Evolutionary conservation across 1,140 invertebrate genomes (phyloP).

Genomic region (Drosophila takahashii): DNA sequence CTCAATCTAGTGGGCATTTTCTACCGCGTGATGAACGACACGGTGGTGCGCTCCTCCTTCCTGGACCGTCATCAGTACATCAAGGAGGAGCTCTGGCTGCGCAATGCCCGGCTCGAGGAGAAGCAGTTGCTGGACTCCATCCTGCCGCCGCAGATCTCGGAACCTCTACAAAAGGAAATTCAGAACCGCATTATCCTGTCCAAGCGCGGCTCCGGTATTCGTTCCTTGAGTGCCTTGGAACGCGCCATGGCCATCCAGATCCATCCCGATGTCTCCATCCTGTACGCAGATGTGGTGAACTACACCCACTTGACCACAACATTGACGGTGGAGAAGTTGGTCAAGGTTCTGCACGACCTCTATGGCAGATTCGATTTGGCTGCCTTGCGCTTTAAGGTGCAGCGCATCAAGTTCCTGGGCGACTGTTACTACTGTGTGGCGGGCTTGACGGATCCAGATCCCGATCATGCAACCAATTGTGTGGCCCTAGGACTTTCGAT

Average conservation of each 20-base stretch:
- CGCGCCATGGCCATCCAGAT: constrained; percentile 94
- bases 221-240: constrained; percentile 4
- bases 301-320: constrained; percentile 95
- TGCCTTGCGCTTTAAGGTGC: constrained; percentile 89
- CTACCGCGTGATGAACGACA: constrained; percentile 93
- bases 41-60: constrained; percentile 93
- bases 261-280: constrained; percentile 95
- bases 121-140: constrained; percentile 94
- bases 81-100: constrained; percentile 91
- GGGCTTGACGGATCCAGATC: constrained; percentile 90
- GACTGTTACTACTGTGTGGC: constrained; percentile 97
- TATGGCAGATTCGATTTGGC: constrained; percentile 97
- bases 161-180: constrained; percentile 91
- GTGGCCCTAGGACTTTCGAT: constrained; percentile 94
- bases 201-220: not conserved
- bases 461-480: constrained; percentile 93
- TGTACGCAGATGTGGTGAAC: constrained; percentile 98
- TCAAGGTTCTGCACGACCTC: constrained; percentile 95
- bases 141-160: constrained; percentile 93
- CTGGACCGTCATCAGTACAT: constrained; percentile 93
- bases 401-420: constrained; percentile 95
- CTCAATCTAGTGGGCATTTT: constrained; percentile 93
- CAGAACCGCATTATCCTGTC: constrained; percentile 87
- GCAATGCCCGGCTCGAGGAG: constrained; percentile 93
- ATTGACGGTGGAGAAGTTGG: constrained; percentile 91